Percentiles rank a stretch among this genome's conserved stretches.
phyloP scores from a whole-genome alignment of 2,888 invertebrate genomes.

The Agrilus cyanescens region DNA sequence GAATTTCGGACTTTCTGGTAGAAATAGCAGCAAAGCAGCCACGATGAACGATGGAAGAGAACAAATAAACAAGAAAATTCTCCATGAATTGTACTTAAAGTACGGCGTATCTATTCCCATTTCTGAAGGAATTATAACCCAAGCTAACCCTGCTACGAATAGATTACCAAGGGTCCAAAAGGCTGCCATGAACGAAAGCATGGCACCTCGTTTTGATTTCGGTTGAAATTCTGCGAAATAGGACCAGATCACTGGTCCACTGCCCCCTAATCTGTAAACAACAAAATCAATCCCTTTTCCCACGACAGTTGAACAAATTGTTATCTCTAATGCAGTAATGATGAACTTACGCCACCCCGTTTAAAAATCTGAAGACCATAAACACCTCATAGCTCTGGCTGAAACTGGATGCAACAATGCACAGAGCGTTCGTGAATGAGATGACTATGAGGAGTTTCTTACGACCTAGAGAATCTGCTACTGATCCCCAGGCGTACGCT shows the following conservation, averaged over 20 bases:
- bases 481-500: constrained; percentile 85
- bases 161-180: constrained; percentile 92
- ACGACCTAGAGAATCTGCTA: constrained; percentile 80
- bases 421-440: constrained; percentile 79
- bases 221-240: constrained; percentile 94
- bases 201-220: constrained; percentile 77
- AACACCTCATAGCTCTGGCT: constrained; percentile 80
- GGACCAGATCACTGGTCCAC: constrained; percentile 89
- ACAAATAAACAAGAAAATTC: constrained; percentile 80
- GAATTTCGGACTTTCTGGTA: constrained; percentile 89
- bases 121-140: constrained; percentile 63
- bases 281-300: not conserved
- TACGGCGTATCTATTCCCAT: constrained; percentile 55
- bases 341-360: constrained; percentile 81
- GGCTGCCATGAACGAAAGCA: constrained; percentile 89
- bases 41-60: constrained; percentile 81
- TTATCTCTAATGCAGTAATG: no score
- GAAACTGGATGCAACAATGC: constrained; percentile 83
- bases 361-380: constrained; percentile 81
- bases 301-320: no score
- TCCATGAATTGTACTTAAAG: constrained; percentile 84
- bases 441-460: constrained; percentile 81
- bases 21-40: constrained; percentile 65
- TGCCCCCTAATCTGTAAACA: constrained; percentile 64
- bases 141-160: constrained; percentile 76